A percentile compares a stretch with the other conserved stretches of the same genome.
Evolutionary conservation across 2,888 invertebrate species (phyloP).

Genomic region (Rambutsinella grinnellia): DNA sequence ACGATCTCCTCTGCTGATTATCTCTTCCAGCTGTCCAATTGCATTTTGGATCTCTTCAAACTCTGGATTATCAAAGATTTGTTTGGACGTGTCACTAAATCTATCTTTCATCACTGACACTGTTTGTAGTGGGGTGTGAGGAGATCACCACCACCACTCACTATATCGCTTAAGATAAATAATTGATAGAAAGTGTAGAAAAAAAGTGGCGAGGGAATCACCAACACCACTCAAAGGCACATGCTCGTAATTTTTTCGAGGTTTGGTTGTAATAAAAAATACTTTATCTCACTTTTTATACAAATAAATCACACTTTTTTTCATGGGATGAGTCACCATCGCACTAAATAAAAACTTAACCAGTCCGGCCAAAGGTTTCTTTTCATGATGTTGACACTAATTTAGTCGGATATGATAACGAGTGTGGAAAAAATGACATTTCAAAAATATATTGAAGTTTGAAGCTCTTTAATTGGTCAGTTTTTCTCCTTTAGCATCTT

Average conservation of each 20-base stretch:
- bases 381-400: no score
- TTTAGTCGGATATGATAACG: no score
- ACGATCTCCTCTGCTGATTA: slow-evolving; percentile 40
- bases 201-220: not conserved
- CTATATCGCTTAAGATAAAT: no score
- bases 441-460: no score
- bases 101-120: slow-evolving; percentile 60
- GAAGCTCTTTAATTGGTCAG: not conserved
- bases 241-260: no score
- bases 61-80: slow-evolving; percentile 60
- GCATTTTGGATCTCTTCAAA: slow-evolving; percentile 60
- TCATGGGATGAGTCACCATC: not conserved
- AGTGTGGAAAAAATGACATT: not conserved
- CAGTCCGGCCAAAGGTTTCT: not conserved
- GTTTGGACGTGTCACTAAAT: slow-evolving; percentile 61
- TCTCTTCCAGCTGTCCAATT: slow-evolving; percentile 52
- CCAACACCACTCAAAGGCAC: slow-evolving; percentile 27
- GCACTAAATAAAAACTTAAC: not conserved
- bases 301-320: not conserved
- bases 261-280: not conserved
- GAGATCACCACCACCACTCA: slow-evolving; percentile 17
- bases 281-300: not conserved
- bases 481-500: not conserved
- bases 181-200: not conserved
- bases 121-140: slow-evolving; percentile 20